phyloP scores from a whole-genome alignment of 2,888 invertebrate genomes.

The Aleiodes alternator region DNA sequence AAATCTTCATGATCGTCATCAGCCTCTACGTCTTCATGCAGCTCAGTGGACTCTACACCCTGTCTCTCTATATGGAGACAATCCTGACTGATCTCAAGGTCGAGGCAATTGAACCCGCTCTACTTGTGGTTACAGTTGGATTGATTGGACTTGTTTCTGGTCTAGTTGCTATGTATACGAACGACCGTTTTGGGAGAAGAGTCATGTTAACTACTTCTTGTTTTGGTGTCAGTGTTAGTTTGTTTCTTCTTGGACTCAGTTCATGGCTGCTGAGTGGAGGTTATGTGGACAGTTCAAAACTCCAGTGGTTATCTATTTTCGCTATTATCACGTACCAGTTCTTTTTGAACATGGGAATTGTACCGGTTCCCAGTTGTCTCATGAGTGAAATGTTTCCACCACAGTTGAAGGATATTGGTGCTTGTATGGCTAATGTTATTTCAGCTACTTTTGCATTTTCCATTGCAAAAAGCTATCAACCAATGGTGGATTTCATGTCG shows the following conservation, averaged over 20 bases:
- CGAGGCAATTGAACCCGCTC: conserved; percentile 55
- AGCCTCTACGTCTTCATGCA: conserved; percentile 62
- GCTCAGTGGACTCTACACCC: conserved; percentile 60
- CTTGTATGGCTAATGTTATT: conserved; percentile 59
- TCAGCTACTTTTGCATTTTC: conserved; percentile 63
- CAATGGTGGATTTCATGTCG: conserved; percentile 58
- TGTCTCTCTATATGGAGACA: conserved; percentile 64
- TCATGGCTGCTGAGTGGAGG: conserved; percentile 57
- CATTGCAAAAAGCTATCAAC: conserved; percentile 62
- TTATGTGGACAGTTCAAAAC: conserved; percentile 39
- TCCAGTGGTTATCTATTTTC: conserved; percentile 62
- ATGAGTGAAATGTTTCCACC: conserved; percentile 66
- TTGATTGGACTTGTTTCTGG: conserved; percentile 51
- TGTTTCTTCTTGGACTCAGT: conserved; percentile 59
- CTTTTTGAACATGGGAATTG: conserved; percentile 58
- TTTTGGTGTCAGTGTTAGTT: conserved; percentile 52
- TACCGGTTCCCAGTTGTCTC: conserved; percentile 62
- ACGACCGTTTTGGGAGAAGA: conserved; percentile 68
- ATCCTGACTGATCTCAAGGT: conserved; percentile 59
- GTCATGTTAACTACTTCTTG: conserved; percentile 63
- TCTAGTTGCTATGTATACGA: conserved; percentile 55
- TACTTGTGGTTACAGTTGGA: conserved; percentile 58
- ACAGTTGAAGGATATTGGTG: conserved; percentile 63
- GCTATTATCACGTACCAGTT: conserved; percentile 57
- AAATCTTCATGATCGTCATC: conserved; percentile 56